A percentile compares a stretch with the other conserved stretches of the same genome.
These are phyloP conservation scores for Listrodromus nycthemerus DNA, from an alignment of 2,888 invertebrate genomes.

Conservation along the genomic window DNA sequence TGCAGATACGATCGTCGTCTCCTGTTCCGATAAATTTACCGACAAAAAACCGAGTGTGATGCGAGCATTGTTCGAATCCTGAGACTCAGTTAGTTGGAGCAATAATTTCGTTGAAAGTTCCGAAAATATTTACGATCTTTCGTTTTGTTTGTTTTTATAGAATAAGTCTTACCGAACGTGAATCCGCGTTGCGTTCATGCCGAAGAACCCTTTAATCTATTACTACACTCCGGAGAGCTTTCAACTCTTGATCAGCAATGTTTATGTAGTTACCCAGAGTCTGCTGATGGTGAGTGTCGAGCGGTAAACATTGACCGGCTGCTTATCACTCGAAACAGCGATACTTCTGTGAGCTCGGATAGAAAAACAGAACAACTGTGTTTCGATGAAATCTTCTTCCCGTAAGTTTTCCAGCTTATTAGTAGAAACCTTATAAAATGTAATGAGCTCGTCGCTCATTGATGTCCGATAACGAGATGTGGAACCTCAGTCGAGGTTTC, in stretches of 20 bases:
- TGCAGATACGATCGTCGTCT: slow-evolving; percentile 61
- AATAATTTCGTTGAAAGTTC: neutral
- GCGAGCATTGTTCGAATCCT: slow-evolving; percentile 68
- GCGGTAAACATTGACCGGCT: neutral
- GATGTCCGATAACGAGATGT: neutral
- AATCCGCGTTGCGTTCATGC: neutral
- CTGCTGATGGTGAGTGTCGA: neutral
- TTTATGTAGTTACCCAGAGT: neutral
- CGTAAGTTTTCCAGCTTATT: neutral
- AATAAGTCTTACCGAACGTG: neutral
- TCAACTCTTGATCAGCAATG: neutral
- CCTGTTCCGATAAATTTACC: slow-evolving; percentile 71
- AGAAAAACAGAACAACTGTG: slow-evolving; percentile 2
- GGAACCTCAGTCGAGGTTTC: neutral
- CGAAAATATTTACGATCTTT: neutral
- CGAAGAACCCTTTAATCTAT: neutral
- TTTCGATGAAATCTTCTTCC: neutral
- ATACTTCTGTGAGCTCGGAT: neutral
- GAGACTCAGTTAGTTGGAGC: neutral
- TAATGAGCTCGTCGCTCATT: neutral
- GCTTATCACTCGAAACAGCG: slow-evolving; percentile 14
- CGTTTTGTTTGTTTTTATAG: neutral
- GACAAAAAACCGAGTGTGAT: slow-evolving; percentile 75
- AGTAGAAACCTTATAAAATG: neutral
- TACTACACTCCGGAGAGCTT: neutral